phyloP scores from a whole-genome alignment of 2,113 vertebrate genomes.

The Paraplagusia blochii region DNA sequence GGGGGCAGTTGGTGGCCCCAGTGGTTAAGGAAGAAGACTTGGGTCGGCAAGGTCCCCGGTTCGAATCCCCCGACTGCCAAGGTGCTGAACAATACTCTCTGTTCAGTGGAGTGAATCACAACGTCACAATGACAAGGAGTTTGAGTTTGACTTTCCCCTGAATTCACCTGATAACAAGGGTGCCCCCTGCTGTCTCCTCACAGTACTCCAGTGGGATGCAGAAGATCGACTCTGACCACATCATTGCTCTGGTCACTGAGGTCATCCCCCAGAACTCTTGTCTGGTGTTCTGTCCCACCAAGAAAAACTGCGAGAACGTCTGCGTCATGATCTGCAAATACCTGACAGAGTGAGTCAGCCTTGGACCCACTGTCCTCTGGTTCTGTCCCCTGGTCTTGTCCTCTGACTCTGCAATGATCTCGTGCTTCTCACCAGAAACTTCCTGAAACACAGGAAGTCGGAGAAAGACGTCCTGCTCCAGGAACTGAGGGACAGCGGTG shows the following conservation, averaged over 20 bases:
- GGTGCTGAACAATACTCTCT: too few relatives aligned
- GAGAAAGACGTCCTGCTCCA: slow-evolving; percentile 81
- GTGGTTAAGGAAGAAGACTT: too few relatives aligned
- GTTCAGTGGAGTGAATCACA: too few relatives aligned
- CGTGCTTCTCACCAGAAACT: slow-evolving; percentile 68
- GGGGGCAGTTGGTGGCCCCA: too few relatives aligned
- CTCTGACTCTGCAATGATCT: not conserved
- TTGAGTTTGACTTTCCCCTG: too few relatives aligned
- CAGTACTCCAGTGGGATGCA: slow-evolving; percentile 78
- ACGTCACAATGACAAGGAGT: too few relatives aligned
- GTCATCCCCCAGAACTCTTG: slow-evolving; percentile 92
- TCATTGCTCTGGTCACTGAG: slow-evolving; percentile 91
- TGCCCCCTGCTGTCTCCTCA: too few relatives aligned
- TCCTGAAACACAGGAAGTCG: slow-evolving; percentile 70
- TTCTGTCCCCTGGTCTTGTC: too few relatives aligned
- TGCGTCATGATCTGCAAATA: slow-evolving; percentile 93
- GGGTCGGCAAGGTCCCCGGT: too few relatives aligned
- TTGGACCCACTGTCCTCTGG: not conserved
- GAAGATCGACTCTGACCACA: slow-evolving; percentile 90
- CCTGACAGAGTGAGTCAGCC: slow-evolving; percentile 82
- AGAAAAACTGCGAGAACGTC: slow-evolving; percentile 98
- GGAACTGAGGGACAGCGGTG: slow-evolving; percentile 77
- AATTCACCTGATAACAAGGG: too few relatives aligned
- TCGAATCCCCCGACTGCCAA: too few relatives aligned
- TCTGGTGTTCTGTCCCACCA: slow-evolving; percentile 93